Base-by-base conservation (phyloP, 2,888 invertebrate species). In the Ornithoptera priamus region DNA sequence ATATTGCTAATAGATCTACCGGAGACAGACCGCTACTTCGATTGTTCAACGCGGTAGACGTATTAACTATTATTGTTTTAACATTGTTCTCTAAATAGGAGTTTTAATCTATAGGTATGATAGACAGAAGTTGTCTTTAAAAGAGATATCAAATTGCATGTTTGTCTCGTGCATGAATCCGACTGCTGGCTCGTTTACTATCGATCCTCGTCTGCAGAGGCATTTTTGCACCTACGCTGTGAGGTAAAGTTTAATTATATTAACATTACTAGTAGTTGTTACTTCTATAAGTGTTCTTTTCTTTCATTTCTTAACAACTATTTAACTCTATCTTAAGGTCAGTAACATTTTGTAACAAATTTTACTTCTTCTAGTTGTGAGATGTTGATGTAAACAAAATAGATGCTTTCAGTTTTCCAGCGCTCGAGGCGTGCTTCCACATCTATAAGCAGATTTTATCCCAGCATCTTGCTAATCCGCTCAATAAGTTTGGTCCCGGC, bases 161-260 rank as follows among this genome's bases (percentile, higher is more conserved):
- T 98, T 98, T 85, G 95, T 98, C 22, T 96, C 98, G 0, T 97
- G 97, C 85, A 99, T 99, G 99, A 99, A 99, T 88, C 99, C 99
- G 0, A 98, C 98, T 0, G 97, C 98, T 20, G 99, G 99, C 24
- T 97, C 97, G 68, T 99, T 99, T 84, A 97, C 97, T 22, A 98
- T 99, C 69, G 97, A 98, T 90, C 95, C 98, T 0, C 94, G 99
- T 56, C 92, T 99, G 18, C 98, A 98, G 83, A 89, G 97, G 70
- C 97, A 97, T 82, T 97, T 97, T 85, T 96, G 96, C 77, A 96
- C 97, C 0, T 97, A 97, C 85, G 96, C 97, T 59, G 95, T 97
- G 62, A 96, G 95, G 96, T 96, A 60, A 64, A n/a, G 18, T 58
- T 2, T 56, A 58, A 10, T 2, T 6, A 57, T 10, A 20, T 57